These are phyloP conservation scores for Episyrphus balteatus DNA, from an alignment of 1,140 invertebrate genomes.

Conservation along the genomic window DNA sequence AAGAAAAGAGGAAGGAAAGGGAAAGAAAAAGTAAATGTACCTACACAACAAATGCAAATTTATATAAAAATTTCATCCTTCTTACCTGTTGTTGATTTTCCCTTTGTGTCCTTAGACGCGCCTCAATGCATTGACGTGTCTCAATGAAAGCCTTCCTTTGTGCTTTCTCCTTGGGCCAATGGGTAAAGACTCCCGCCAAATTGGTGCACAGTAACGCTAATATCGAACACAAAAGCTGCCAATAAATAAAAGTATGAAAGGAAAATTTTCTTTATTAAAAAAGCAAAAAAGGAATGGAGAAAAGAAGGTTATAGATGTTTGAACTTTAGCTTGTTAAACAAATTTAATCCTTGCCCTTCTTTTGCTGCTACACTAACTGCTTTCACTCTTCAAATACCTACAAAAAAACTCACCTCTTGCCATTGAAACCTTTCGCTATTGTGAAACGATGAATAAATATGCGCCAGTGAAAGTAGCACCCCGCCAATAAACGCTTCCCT, in stretches of 20 bases:
- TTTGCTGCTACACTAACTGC: constrained; percentile 6
- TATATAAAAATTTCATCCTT: background rate
- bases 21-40: too few species aligned
- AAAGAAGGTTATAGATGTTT: background rate
- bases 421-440: constrained; percentile 13
- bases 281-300: background rate
- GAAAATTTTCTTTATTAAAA: background rate
- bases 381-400: background rate
- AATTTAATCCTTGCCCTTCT: constrained; percentile 14
- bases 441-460: constrained; percentile 43
- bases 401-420: constrained; percentile 27
- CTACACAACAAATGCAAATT: too few species aligned
- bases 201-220: constrained; percentile 67
- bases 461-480: constrained; percentile 51
- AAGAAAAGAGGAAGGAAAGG: too few species aligned
- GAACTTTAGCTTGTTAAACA: background rate
- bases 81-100: constrained; percentile 94
- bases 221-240: constrained; percentile 54
- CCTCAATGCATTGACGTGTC: constrained; percentile 87
- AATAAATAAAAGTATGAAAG: background rate
- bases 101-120: constrained; percentile 77
- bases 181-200: constrained; percentile 79
- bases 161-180: constrained; percentile 81
- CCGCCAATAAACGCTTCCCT: constrained; percentile 67
- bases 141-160: constrained; percentile 90